Percentiles rank a stretch among this genome's conserved stretches.
phyloP scores from a whole-genome alignment of 2,888 invertebrate genomes.

The Hylaea fasciaria region DNA sequence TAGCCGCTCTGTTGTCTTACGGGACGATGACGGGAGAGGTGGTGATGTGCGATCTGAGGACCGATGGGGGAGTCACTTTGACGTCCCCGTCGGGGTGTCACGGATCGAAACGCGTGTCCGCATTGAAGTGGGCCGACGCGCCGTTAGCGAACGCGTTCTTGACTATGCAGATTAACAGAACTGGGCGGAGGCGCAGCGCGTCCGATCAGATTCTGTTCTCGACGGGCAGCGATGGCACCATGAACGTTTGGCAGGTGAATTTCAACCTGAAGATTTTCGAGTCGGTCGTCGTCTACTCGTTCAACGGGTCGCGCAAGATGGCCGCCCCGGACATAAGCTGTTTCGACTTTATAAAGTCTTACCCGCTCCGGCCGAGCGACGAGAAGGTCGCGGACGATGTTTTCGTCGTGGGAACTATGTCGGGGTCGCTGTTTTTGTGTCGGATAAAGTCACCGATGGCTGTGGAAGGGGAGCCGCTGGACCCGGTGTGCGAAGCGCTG shows the following conservation, averaged over 20 bases:
- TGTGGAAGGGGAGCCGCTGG: conserved; percentile 48
- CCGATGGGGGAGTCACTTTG: conserved; percentile 48
- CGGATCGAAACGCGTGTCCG: conserved; percentile 62
- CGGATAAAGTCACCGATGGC: conserved; percentile 51
- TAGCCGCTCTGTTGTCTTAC: conserved; percentile 68
- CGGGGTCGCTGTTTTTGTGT: conserved; percentile 64
- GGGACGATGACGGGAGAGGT: conserved; percentile 73
- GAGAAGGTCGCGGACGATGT: conserved; percentile 62
- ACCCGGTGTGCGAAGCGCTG: conserved; percentile 65
- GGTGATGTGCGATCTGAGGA: conserved; percentile 64
- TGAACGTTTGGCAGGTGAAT: conserved; percentile 75
- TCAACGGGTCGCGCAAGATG: conserved; percentile 62
- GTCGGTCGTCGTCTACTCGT: conserved; percentile 58
- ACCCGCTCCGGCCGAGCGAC: conserved; percentile 59
- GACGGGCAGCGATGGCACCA: conserved; percentile 60
- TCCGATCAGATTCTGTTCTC: conserved; percentile 67
- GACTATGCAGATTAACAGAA: conserved; percentile 63
- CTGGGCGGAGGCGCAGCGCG: conserved; percentile 65
- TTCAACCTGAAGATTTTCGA: conserved; percentile 62
- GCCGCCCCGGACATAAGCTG: conserved; percentile 64
- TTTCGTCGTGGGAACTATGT: conserved; percentile 69
- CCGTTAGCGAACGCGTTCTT: conserved; percentile 61
- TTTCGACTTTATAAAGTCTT: conserved; percentile 70
- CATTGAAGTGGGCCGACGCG: conserved; percentile 68
- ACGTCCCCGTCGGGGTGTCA: conserved; percentile 67